phyloP scores from a whole-genome alignment of 2,113 vertebrate species.

The Jaculus jaculus region DNA sequence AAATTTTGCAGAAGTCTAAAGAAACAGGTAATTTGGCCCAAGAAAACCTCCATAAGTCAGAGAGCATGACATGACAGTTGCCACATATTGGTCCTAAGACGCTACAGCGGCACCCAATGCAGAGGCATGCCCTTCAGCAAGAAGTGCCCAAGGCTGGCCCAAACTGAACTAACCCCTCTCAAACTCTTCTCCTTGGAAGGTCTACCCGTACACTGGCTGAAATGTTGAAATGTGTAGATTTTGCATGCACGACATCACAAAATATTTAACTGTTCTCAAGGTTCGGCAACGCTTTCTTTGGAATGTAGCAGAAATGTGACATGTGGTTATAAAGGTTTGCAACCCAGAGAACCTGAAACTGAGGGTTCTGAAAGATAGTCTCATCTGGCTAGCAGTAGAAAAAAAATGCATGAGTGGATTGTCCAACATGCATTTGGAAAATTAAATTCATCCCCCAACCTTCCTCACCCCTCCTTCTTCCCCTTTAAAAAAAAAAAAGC shows the following conservation, averaged over 20 bases:
- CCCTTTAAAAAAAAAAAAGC: background rate
- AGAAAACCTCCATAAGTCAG: background rate
- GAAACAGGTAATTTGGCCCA: constrained; percentile 58
- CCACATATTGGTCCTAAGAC: constrained; percentile 33
- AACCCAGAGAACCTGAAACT: constrained; percentile 64
- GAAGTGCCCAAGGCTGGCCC: constrained; percentile 38
- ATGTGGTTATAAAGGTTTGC: constrained; percentile 78
- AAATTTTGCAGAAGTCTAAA: constrained; percentile 40
- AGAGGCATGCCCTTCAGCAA: background rate
- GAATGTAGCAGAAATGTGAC: constrained; percentile 85
- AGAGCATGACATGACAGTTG: background rate
- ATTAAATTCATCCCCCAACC: constrained; percentile 41
- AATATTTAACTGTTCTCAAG: constrained; percentile 82
- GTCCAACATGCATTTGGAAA: constrained; percentile 71
- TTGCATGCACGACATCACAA: constrained; percentile 86
- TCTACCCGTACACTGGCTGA: constrained; percentile 83
- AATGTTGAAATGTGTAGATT: constrained; percentile 89
- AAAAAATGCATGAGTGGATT: constrained; percentile 65
- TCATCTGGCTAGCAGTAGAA: constrained; percentile 68
- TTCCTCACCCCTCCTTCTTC: constrained; percentile 21
- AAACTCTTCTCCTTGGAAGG: constrained; percentile 73
- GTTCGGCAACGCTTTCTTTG: constrained; percentile 84
- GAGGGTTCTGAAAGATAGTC: constrained; percentile 73
- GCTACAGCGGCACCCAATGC: background rate
- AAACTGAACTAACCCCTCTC: constrained; percentile 31